Evolutionary conservation across 1,140 invertebrate species (phyloP), one percentile per base, ranked within the genome.

Genomic region (Carcinoscorpius rotundicauda): DNA sequence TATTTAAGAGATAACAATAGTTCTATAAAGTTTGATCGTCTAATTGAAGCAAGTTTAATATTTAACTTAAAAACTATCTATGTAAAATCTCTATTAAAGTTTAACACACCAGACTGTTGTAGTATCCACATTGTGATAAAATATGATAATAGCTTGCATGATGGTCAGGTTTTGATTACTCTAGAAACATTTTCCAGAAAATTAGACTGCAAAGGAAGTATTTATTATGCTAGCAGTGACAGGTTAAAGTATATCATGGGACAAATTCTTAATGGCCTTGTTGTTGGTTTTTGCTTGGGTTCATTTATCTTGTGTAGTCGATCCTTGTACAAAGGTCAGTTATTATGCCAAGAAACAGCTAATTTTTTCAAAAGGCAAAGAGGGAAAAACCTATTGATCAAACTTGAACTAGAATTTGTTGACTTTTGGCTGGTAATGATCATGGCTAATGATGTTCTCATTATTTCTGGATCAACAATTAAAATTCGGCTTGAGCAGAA

Each of bases 381-480:
- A 71, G 81, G 84, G 8, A 86, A 83, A 71, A 78, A 84, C 49
- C 75, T 98, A 5, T 88, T 84, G 71, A 74, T 85, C 10, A 83
- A 87, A 62, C 93, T 96, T 51, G 81, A 83, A 64, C 78, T 94
- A 64, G 92, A 98, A 74, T 99, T 99, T 78, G 79, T 96, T 2
- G 98, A 98, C 76, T 79, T 97, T 55, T 99, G 96, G 97, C 98
- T 98, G 73, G 85, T 98, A 8, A 92, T 94, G 85, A 99, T 99
- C n/a, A 90, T 97, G 53, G 82, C 93, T 29, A 98, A 98, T 75
- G 96, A 99, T 78, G 78, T 96, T 9, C 78, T 98, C 0, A 91
- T 98, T 6, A 87, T 98, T 4, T 80, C 91, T 72, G 97, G 97
- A 10, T 96, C 95, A 0, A 83, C 87, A 0, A 84, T 96, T 58